Evolutionary conservation across 2,888 invertebrate species (phyloP).

Genomic region (Ormia ochracea): DNA sequence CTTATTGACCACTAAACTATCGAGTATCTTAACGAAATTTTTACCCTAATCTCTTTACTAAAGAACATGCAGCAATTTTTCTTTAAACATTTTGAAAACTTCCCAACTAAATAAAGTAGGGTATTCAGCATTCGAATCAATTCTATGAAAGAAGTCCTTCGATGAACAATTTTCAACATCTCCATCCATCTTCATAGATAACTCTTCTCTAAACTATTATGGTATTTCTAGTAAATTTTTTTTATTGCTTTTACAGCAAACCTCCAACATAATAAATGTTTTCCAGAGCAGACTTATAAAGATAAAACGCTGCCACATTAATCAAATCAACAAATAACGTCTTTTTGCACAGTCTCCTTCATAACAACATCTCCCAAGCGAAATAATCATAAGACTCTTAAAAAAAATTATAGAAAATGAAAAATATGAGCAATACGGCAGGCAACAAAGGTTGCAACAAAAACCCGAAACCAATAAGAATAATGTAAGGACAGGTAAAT

Average conservation of each 20-base stretch:
- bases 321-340: slow-evolving; percentile 53
- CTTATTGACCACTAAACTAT: no score
- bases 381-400: slow-evolving; percentile 11
- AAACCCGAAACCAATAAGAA: background rate
- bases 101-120: no score
- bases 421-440: background rate
- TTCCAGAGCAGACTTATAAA: slow-evolving; percentile 41
- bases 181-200: background rate
- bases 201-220: slow-evolving; percentile 14
- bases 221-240: background rate
- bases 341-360: background rate
- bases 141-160: background rate
- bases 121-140: no score
- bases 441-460: background rate
- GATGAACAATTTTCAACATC: background rate
- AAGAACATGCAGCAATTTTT: no score
- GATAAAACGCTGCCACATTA: slow-evolving; percentile 57
- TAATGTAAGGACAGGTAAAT: slow-evolving; percentile 15
- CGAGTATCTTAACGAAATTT: no score
- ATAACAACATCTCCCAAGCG: background rate
- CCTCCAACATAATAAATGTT: slow-evolving; percentile 44
- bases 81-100: no score
- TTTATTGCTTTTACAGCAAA: background rate
- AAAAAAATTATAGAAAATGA: background rate
- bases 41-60: no score